phyloP scores from a whole-genome alignment of 2,113 vertebrate genomes.

The Aspiorhynchus laticeps region DNA sequence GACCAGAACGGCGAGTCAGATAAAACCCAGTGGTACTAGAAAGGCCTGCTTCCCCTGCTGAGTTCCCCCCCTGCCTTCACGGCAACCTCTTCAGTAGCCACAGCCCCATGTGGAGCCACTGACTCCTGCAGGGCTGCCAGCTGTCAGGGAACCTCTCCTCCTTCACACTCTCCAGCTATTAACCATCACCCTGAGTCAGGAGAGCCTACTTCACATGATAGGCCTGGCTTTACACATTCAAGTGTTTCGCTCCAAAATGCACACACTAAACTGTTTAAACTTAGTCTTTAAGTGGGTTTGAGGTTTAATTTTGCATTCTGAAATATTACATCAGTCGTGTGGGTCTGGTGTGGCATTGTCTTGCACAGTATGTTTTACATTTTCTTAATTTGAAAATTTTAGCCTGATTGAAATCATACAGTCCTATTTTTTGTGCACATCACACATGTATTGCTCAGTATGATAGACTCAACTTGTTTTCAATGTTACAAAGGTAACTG shows the following conservation, averaged over 20 bases:
- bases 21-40: constrained; percentile 24
- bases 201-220: constrained; percentile 22
- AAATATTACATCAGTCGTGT: too few species aligned
- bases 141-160: constrained; percentile 54
- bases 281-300: not conserved
- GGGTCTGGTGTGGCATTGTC: too few species aligned
- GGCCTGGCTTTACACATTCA: constrained; percentile 1
- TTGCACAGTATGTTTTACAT: too few species aligned
- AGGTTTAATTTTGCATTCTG: not conserved
- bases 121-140: constrained; percentile 63
- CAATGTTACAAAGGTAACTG: not conserved
- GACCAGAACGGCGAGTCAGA: not conserved
- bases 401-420: too few species aligned
- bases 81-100: constrained; percentile 45
- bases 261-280: not conserved
- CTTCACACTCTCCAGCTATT: constrained; percentile 55
- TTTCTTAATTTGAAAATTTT: too few species aligned
- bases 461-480: too few species aligned
- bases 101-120: constrained; percentile 49
- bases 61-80: constrained; percentile 40
- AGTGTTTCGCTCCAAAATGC: not conserved
- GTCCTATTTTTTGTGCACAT: too few species aligned
- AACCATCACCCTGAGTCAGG: constrained; percentile 54
- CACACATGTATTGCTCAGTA: too few species aligned
- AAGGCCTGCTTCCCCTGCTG: constrained; percentile 47